Percentiles rank a stretch among this genome's conserved stretches.
Evolutionary conservation across 1,140 invertebrate species (phyloP).

Genomic region (Pentalonia nigronervosa): DNA sequence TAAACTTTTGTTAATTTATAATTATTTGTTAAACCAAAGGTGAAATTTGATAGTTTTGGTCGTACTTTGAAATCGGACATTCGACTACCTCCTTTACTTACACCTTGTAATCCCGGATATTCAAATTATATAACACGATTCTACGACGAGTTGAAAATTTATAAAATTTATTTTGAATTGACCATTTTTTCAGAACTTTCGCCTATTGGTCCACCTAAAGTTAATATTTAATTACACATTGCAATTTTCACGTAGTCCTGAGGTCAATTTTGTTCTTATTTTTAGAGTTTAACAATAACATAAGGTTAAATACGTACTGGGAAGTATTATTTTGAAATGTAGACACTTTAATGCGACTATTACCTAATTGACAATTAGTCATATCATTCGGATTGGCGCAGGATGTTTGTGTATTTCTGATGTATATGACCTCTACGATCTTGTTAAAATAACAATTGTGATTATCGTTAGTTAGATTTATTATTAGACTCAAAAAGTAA

Average conservation of each 20-base stretch:
- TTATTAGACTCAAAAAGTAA: neutral
- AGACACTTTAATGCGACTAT: neutral
- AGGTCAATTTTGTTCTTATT: neutral
- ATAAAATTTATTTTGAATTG: neutral
- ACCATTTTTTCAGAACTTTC: neutral
- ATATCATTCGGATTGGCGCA: constrained; percentile 9
- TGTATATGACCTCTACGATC: constrained; percentile 20
- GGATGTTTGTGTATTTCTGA: neutral
- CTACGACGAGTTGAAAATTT: neutral
- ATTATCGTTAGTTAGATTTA: neutral
- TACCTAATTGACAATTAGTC: constrained; percentile 38
- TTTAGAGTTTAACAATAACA: neutral
- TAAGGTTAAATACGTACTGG: neutral
- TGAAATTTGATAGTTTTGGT: neutral
- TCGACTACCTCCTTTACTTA: neutral
- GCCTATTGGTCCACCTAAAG: neutral
- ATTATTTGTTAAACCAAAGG: constrained; percentile 37
- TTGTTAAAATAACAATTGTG: neutral
- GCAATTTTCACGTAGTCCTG: neutral
- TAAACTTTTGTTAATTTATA: neutral
- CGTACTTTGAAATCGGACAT: constrained; percentile 17
- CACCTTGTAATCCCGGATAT: neutral
- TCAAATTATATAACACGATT: neutral
- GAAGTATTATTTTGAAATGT: constrained; percentile 8
- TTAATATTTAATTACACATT: neutral